Evolutionary conservation across 2,888 invertebrate species (phyloP).

Genomic region (Hermaeophaga mercurialis): DNA sequence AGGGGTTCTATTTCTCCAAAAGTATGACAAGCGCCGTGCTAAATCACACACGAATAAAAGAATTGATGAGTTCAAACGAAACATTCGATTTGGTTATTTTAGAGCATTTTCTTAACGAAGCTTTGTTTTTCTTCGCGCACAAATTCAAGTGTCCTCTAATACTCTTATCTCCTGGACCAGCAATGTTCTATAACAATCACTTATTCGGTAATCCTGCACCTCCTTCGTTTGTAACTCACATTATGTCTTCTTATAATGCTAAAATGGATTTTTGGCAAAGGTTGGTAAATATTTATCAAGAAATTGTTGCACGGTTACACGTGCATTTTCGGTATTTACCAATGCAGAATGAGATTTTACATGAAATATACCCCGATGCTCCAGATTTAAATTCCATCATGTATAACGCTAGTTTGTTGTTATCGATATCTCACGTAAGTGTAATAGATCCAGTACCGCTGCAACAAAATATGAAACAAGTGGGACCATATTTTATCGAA

Average conservation of each 20-base stretch:
- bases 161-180: slow-evolving; percentile 21
- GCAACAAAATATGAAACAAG: slow-evolving; percentile 63
- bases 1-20: no score
- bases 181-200: slow-evolving; percentile 44
- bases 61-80: slow-evolving; percentile 42
- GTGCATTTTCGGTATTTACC: slow-evolving; percentile 23
- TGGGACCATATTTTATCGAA: slow-evolving; percentile 62
- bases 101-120: slow-evolving; percentile 47
- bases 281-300: slow-evolving; percentile 58
- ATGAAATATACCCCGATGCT: slow-evolving; percentile 42
- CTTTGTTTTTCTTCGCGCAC: slow-evolving; percentile 24
- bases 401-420: slow-evolving; percentile 46
- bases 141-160: slow-evolving; percentile 28
- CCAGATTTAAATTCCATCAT: slow-evolving; percentile 40
- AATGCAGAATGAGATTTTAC: slow-evolving; percentile 37
- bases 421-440: slow-evolving; percentile 58
- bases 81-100: slow-evolving; percentile 47
- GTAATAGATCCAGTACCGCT: slow-evolving; percentile 60
- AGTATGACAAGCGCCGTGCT: neutral
- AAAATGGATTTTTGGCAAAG: slow-evolving; percentile 61
- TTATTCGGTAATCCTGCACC: slow-evolving; percentile 58
- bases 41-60: slow-evolving; percentile 36
- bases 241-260: slow-evolving; percentile 54
- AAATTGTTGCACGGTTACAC: slow-evolving; percentile 22
- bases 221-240: slow-evolving; percentile 59